These are phyloP conservation scores for Pentamera pediparva DNA, from an alignment of 53 echinoderm and acorn worm genomes.

Conservation along the genomic window DNA sequence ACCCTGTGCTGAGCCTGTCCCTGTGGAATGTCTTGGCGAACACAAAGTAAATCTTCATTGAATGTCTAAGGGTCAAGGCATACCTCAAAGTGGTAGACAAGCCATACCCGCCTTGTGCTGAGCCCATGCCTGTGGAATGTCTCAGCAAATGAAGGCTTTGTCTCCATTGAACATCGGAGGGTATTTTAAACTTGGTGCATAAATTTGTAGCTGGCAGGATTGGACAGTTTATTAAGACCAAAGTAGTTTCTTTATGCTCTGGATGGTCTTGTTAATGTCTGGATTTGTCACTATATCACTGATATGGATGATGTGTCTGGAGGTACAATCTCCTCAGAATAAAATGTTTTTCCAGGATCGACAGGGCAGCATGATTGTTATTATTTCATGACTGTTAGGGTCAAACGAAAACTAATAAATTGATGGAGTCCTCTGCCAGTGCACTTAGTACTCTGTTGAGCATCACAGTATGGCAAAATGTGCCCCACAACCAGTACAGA, in stretches of 20 bases:
- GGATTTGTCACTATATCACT: too few relatives aligned
- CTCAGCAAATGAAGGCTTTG: conserved; percentile 79
- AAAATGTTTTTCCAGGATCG: too few relatives aligned
- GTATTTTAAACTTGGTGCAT: neutral
- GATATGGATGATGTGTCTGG: too few relatives aligned
- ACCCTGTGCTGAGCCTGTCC: conserved; percentile 78
- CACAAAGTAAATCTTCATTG: conserved; percentile 57
- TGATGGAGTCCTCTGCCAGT: too few relatives aligned
- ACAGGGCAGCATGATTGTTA: too few relatives aligned
- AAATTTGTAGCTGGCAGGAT: neutral
- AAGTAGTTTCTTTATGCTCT: neutral
- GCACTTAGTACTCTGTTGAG: too few relatives aligned
- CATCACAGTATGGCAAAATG: too few relatives aligned
- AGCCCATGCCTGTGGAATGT: conserved; percentile 75
- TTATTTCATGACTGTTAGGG: too few relatives aligned
- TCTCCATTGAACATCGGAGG: neutral
- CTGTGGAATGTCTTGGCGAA: conserved; percentile 72
- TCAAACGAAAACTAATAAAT: too few relatives aligned
- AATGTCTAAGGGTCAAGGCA: neutral
- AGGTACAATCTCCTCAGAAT: too few relatives aligned
- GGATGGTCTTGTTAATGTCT: too few relatives aligned
- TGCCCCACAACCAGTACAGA: too few relatives aligned
- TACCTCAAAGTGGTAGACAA: conserved; percentile 48
- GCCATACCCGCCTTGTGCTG: conserved; percentile 78
- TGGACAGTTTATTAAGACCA: neutral